Evolutionary conservation across 2,797 vertebrate genomes (phyloP).

Genomic region (Smutsia gigantea): DNA sequence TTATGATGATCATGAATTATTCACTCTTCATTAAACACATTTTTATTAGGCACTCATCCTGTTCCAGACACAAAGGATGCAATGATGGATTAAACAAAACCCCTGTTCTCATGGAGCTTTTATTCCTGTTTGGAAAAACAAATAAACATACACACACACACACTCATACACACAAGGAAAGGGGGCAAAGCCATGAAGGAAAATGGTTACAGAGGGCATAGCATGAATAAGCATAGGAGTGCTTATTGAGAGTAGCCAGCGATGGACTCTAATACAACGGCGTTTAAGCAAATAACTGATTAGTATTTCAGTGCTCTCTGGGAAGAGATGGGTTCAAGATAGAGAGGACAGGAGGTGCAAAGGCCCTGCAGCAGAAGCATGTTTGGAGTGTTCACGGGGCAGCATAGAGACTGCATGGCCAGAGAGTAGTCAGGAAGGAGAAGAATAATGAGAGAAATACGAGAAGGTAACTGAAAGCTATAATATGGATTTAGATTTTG

Average conservation of each 20-base stretch:
- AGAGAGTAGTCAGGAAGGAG: background rate
- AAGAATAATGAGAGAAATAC: no score
- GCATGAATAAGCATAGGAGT: background rate
- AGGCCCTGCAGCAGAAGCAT: background rate
- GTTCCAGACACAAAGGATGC: background rate
- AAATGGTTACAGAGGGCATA: background rate
- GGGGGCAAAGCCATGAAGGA: background rate
- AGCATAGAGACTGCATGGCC: background rate
- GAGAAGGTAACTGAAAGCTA: background rate
- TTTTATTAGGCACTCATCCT: background rate
- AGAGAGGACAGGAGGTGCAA: background rate
- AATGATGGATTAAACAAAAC: background rate
- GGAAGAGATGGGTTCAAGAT: background rate
- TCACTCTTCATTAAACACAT: background rate
- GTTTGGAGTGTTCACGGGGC: fast-evolving
- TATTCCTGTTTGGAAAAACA: background rate
- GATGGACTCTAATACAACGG: background rate
- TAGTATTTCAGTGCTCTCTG: background rate
- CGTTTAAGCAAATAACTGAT: background rate
- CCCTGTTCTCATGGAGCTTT: background rate
- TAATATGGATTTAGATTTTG: background rate
- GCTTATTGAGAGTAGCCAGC: background rate
- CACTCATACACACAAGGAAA: background rate
- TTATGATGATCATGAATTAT: background rate
- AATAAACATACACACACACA: background rate